These are phyloP conservation scores for Himalopsyche japonica DNA, from an alignment of 2,888 invertebrate species.

Conservation along the genomic window DNA sequence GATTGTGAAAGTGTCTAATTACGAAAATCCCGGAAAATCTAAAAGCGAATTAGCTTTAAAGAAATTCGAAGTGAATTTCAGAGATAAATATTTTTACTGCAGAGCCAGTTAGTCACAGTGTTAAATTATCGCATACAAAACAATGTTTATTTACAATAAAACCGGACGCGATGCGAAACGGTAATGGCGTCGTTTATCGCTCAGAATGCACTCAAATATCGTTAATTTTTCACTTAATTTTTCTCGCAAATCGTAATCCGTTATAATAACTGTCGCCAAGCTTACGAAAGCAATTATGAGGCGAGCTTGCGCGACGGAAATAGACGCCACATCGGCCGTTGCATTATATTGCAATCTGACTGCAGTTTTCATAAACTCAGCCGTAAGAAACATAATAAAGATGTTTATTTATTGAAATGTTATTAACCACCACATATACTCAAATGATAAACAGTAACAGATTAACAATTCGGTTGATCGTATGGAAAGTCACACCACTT, in stretches of 20 bases:
- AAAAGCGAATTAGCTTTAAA: too few species aligned
- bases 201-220: not conserved
- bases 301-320: not conserved
- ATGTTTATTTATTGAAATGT: not conserved
- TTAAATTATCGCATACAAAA: not conserved
- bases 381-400: not conserved
- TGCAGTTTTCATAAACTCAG: not conserved
- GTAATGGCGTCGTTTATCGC: not conserved
- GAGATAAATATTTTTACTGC: not conserved
- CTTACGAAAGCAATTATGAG: not conserved
- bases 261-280: not conserved
- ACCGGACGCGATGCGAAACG: not conserved
- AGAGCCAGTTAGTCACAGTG: not conserved
- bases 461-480: too few species aligned
- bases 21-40: too few species aligned
- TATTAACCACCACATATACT: too few species aligned
- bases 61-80: too few species aligned
- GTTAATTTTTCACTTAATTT: not conserved
- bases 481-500: too few species aligned
- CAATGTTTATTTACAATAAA: not conserved
- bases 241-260: not conserved
- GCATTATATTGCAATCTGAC: not conserved
- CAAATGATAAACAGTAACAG: too few species aligned
- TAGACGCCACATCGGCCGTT: not conserved
- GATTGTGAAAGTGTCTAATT: too few species aligned